Percentiles rank a stretch among this genome's conserved stretches.
phyloP scores from a whole-genome alignment of 2,113 vertebrate genomes.

The Ursus arctos region DNA sequence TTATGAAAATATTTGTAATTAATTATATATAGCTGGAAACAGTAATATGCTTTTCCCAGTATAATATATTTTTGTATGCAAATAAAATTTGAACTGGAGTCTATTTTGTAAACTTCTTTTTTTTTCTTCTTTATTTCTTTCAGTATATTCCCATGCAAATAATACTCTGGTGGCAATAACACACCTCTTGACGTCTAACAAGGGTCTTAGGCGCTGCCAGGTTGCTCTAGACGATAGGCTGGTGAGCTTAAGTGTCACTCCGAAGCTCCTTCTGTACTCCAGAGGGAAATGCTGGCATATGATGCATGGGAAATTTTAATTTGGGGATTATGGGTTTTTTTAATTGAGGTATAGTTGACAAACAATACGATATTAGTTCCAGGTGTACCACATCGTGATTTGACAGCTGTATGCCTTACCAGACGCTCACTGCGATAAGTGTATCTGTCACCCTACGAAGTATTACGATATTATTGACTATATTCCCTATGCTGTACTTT shows the following conservation, averaged over 20 bases:
- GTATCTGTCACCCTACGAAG: neutral
- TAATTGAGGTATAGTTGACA: neutral
- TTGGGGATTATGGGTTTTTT: neutral
- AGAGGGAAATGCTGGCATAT: neutral
- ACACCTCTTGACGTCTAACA: neutral
- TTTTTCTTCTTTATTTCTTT: neutral
- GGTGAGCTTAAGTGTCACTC: too few relatives aligned
- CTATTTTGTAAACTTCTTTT: slow-evolving; percentile 37
- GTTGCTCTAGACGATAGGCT: neutral
- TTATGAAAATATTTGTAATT: slow-evolving; percentile 93
- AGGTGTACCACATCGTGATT: neutral
- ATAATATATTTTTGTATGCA: slow-evolving; percentile 99
- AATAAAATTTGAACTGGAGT: slow-evolving; percentile 88
- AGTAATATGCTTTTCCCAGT: slow-evolving; percentile 90
- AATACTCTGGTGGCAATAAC: neutral
- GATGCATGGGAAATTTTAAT: neutral
- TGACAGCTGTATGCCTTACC: too few relatives aligned
- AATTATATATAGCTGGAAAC: slow-evolving; percentile 95
- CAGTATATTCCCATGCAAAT: neutral
- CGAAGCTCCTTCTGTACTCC: neutral
- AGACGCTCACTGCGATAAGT: neutral
- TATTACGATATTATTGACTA: neutral
- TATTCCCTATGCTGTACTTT: neutral
- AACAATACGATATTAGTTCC: neutral
- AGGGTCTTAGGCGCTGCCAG: neutral